phyloP scores from a whole-genome alignment of 1,140 invertebrate species.

The Paraescarpia echinospica region DNA sequence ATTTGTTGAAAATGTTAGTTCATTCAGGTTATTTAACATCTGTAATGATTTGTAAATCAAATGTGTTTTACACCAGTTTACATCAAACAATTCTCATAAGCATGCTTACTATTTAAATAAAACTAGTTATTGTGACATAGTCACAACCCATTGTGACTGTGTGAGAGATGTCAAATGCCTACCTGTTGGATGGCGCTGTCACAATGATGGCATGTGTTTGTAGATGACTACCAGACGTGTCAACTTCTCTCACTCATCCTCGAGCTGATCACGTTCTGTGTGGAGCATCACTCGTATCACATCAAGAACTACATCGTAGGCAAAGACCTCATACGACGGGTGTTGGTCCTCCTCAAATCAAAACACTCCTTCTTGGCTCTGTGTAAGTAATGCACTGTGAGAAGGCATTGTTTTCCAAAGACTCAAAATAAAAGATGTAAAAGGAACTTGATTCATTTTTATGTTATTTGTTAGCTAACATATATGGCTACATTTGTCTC shows the following conservation, averaged over 20 bases:
- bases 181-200: not conserved
- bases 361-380: conserved; percentile 97
- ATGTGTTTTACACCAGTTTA: not conserved
- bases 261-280: conserved; percentile 97
- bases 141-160: not conserved
- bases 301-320: conserved; percentile 97
- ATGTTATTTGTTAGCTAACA: too few species aligned
- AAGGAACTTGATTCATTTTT: not conserved
- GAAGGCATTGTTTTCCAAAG: not conserved
- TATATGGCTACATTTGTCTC: too few species aligned
- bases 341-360: conserved; percentile 95
- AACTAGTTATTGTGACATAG: not conserved
- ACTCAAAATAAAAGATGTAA: not conserved
- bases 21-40: not conserved
- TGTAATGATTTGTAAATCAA: not conserved
- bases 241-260: conserved; percentile 92
- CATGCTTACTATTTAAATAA: not conserved
- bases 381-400: conserved; percentile 63
- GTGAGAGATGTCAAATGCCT: too few species aligned
- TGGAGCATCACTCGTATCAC: conserved; percentile 99
- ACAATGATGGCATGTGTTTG: not conserved
- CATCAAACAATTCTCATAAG: not conserved
- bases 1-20: not conserved
- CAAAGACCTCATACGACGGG: conserved; percentile 91
- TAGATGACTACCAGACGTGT: conserved; percentile 93